Evolutionary conservation across 2,797 vertebrate genomes (phyloP), one percentile per base, ranked within the genome.

Genomic region (Acrocephalus scirpaceus): DNA sequence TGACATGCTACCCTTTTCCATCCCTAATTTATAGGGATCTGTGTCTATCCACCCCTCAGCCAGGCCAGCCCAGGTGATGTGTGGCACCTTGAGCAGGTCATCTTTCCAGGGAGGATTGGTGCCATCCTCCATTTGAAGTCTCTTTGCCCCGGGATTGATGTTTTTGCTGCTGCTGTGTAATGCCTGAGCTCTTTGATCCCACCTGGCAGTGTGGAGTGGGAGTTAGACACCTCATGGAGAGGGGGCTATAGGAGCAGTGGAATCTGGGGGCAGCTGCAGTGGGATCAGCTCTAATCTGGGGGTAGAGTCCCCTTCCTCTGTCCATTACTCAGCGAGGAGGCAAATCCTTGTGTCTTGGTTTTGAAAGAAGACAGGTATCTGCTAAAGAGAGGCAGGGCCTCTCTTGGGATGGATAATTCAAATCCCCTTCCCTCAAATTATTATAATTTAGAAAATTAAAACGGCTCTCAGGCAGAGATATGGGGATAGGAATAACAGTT

Each of bases 161-260:
- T 7, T 71, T 92, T 84, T 83, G 65, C 76, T 64, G 84, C 65
- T 85, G 75, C 86, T 72, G 48, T 47, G 84, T 26, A 34, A 51
- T 71, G 71, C 58, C 17, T 29, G 29, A 44, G 74, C 65, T 85
- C 87, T 91, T 91, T 86, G 70, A 92, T 96, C 91, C 69, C 2
- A 11, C 48, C 81, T 72, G 64, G 74, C 73, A 69, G 44, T 3
- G 2, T 9, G 4, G 58, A 58, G 86, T 13, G 56, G 64, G 48
- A 77, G 73, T 86, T 66, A 21, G 51, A 32, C 44, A 44, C 38
- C 62, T 83, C 50, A n/a, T 26, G 8, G 75, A 16, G 42, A 81
- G 67, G 71, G 2, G 8, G 22, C 64, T 10, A 27, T 3, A 7
- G 66, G 40, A 40, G 9, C 60, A 9, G 11, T 4, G 32, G 47